phyloP scores from a whole-genome alignment of 2,113 vertebrate species.

The Suricata suricatta region DNA sequence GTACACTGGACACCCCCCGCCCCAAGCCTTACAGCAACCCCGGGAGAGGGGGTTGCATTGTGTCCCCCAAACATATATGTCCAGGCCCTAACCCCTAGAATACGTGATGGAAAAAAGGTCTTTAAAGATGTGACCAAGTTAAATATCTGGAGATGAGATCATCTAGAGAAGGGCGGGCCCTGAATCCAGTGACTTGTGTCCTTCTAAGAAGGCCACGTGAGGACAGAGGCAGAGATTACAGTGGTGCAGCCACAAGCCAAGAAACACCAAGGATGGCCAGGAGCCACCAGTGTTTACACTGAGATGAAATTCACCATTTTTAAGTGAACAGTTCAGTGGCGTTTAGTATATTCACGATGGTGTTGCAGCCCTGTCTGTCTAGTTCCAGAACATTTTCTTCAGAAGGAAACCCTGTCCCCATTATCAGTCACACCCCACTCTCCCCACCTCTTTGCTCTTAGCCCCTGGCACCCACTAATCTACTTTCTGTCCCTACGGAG shows the following conservation, averaged over 20 bases:
- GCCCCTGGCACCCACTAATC: not conserved
- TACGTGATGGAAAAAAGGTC: not conserved
- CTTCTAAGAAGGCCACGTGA: not conserved
- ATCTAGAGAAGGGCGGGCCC: not conserved
- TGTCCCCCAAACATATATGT: not conserved
- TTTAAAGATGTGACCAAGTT: not conserved
- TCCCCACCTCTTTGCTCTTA: not conserved
- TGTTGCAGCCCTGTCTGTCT: not conserved
- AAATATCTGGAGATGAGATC: not conserved
- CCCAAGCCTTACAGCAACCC: not conserved
- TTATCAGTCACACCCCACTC: not conserved
- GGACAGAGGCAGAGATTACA: not conserved
- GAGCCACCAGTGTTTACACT: not conserved
- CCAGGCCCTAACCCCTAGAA: not conserved
- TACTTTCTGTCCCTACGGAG: not conserved
- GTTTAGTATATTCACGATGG: not conserved
- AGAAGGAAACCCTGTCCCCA: rapidly evolving
- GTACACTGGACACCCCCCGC: not conserved
- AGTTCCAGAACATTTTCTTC: not conserved
- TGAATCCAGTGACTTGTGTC: not conserved
- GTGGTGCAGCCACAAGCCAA: not conserved
- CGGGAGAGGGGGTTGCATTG: not conserved
- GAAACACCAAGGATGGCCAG: not conserved
- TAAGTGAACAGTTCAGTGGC: not conserved
- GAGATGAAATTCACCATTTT: not conserved